Percentiles rank a stretch among this genome's conserved stretches.
Conservation (phyloP, 2,113 vertebrate species). For the Hyperopisus bebe region DNA sequence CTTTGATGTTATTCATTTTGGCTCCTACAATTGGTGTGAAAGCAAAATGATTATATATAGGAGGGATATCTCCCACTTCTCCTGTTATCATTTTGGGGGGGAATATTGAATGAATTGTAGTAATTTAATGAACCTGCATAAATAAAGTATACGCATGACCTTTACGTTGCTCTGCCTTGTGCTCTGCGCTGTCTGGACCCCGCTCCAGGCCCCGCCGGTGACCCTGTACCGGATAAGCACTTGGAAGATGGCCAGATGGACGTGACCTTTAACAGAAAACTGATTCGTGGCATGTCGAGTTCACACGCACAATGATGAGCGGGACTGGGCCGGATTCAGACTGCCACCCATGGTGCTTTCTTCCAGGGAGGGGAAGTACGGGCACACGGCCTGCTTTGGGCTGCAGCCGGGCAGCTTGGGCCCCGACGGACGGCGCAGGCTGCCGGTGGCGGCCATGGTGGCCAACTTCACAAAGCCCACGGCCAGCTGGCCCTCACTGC, state of each 20-base stretch:
- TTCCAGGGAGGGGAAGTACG: slow-evolving; percentile 83
- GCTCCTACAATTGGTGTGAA: neutral
- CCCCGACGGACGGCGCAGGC: slow-evolving; percentile 70
- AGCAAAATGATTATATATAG: neutral
- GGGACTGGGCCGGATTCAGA: neutral
- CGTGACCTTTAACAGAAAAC: neutral
- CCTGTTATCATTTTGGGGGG: neutral
- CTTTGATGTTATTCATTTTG: neutral
- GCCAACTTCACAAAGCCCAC: slow-evolving; percentile 91
- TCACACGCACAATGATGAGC: neutral
- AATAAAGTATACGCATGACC: neutral
- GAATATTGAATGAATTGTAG: neutral
- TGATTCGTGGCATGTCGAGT: neutral
- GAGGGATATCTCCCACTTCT: neutral
- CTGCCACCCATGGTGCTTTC: slow-evolving; percentile 12
- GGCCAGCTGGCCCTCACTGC: slow-evolving; percentile 67
- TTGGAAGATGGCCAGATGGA: neutral
- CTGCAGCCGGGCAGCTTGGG: slow-evolving; percentile 80
- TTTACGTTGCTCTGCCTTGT: neutral
- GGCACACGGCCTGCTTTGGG: slow-evolving; percentile 86
- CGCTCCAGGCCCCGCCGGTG: neutral
- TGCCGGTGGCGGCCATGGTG: slow-evolving; percentile 87
- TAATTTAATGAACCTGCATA: neutral
- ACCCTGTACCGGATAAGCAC: neutral
- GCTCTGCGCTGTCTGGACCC: neutral